These are phyloP conservation scores for Macropus fuliginosus DNA, from an alignment of 2,797 vertebrate species.

Conservation along the genomic window DNA sequence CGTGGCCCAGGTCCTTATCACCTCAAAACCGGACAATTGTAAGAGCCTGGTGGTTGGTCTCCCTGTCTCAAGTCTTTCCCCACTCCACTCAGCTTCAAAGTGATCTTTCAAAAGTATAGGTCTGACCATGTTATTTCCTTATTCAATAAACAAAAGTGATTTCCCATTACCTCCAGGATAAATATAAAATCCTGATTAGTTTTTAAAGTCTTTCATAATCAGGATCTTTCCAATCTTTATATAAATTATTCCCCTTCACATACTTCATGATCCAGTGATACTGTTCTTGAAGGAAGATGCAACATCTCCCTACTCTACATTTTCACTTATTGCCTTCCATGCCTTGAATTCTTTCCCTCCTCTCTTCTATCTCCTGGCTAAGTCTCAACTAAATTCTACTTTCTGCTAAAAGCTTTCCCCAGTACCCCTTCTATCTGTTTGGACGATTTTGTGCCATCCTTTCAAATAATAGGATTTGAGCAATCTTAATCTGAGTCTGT, in stretches of 20 bases:
- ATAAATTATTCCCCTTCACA: not conserved
- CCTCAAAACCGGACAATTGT: not conserved
- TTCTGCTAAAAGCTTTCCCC: not conserved
- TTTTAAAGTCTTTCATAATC: not conserved
- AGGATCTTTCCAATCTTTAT: not conserved
- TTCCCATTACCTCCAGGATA: not conserved
- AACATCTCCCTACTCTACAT: not conserved
- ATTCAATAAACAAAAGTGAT: not conserved
- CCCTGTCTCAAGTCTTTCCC: not conserved
- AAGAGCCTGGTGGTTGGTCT: not conserved
- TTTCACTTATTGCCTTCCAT: not conserved
- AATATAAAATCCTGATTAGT: not conserved
- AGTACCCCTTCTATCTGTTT: not conserved
- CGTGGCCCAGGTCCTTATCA: not conserved
- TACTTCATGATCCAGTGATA: not conserved
- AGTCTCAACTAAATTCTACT: not conserved
- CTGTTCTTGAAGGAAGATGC: not conserved
- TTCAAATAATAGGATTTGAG: not conserved
- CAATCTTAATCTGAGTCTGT: not conserved
- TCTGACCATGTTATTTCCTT: not conserved
- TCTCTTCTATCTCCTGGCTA: not conserved
- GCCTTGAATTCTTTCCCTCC: not conserved
- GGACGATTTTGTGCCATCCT: not conserved
- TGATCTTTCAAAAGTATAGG: not conserved
- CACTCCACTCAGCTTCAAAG: not conserved